Conservation (phyloP, 2,888 invertebrate species). For the Phortica okadai region DNA sequence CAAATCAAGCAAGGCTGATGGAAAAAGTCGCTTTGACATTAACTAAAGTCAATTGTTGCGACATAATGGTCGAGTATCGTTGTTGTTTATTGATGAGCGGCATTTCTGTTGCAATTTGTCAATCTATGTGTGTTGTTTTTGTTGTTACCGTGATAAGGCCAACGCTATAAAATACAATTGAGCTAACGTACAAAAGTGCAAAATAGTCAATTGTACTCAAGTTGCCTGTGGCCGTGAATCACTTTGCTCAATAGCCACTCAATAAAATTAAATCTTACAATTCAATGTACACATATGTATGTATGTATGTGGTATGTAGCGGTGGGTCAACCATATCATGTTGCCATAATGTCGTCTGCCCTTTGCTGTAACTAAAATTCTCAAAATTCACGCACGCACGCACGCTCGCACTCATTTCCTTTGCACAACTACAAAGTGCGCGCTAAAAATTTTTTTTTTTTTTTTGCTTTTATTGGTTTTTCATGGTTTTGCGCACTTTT, state of each 20-base stretch:
- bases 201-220: slow-evolving; percentile 9
- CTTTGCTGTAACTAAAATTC: background rate
- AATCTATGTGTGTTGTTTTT: background rate
- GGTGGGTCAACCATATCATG: background rate
- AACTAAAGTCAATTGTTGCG: slow-evolving; percentile 21
- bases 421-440: too few relatives aligned
- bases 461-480: background rate
- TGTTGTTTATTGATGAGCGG: slow-evolving; percentile 18
- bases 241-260: slow-evolving; percentile 15
- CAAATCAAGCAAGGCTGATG: background rate
- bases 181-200: background rate
- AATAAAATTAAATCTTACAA: slow-evolving; percentile 22
- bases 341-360: background rate
- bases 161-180: background rate
- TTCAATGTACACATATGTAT: background rate
- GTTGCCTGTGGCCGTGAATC: slow-evolving; percentile 9
- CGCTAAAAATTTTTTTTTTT: background rate
- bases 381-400: background rate
- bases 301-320: background rate
- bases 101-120: slow-evolving; percentile 19
- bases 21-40: background rate
- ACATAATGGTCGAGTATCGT: background rate
- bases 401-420: background rate
- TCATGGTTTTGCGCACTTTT: background rate
- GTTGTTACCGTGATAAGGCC: background rate